A percentile compares a stretch with the other conserved stretches of the same genome.
These are phyloP conservation scores for Athalia cordata DNA, from an alignment of 2,888 invertebrate species.

Conservation along the genomic window DNA sequence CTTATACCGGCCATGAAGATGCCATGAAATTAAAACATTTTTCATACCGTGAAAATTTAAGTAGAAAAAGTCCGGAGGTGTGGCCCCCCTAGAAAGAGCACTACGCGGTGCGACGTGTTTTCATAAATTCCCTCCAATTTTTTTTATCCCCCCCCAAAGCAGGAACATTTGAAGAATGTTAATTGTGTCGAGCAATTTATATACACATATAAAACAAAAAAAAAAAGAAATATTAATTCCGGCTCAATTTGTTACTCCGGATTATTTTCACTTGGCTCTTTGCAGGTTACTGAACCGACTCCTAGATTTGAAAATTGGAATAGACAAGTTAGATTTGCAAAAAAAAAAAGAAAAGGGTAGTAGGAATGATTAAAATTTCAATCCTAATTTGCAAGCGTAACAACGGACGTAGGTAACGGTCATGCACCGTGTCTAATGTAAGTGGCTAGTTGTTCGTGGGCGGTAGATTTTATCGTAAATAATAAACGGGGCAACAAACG, in stretches of 20 bases:
- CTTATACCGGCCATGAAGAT: constrained; percentile 32
- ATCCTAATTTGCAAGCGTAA: constrained; percentile 41
- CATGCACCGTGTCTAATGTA: constrained; percentile 6
- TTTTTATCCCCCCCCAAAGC: background rate
- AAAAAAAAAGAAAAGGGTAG: background rate
- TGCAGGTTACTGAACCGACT: background rate
- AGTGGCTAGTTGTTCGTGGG: constrained; percentile 36
- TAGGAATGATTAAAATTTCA: constrained; percentile 34
- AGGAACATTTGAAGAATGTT: constrained; percentile 35
- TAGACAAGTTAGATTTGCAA: background rate
- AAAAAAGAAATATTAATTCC: constrained; percentile 36
- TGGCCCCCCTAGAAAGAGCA: background rate
- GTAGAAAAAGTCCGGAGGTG: constrained; percentile 35
- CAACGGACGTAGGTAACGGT: constrained; percentile 18
- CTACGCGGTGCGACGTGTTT: constrained; percentile 18
- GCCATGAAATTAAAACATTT: constrained; percentile 45
- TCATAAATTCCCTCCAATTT: constrained; percentile 19
- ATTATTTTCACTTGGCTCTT: constrained; percentile 15
- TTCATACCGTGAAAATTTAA: constrained; percentile 33
- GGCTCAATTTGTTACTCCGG: constrained; percentile 33
- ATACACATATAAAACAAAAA: too few species aligned
- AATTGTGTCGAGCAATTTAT: constrained; percentile 39
- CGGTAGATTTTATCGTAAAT: constrained; percentile 23
- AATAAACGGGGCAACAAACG: constrained; percentile 33
- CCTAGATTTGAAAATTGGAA: background rate